These are phyloP conservation scores for Montipora capitata DNA, from an alignment of 92 coral and sea anemone species.

Conservation along the genomic window DNA sequence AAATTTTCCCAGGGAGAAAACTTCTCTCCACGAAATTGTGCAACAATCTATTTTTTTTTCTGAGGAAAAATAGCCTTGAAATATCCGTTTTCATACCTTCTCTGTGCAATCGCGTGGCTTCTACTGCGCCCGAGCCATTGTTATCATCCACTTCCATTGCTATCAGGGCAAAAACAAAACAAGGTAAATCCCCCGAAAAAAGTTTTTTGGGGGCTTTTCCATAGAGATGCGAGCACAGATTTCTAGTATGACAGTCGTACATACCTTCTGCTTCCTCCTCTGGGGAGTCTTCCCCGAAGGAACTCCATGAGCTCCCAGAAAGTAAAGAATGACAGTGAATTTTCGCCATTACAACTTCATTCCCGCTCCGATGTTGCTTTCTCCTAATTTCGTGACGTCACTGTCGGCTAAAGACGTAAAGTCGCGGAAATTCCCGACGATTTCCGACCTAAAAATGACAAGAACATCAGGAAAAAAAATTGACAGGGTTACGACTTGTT, in stretches of 20 bases:
- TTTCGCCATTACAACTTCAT: slow-evolving; percentile 99
- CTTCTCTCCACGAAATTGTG: slow-evolving; percentile 20
- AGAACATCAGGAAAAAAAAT: slow-evolving; percentile 38
- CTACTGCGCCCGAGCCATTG: slow-evolving; percentile 90
- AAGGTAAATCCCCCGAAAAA: slow-evolving; percentile 79
- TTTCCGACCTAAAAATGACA: slow-evolving; percentile 89
- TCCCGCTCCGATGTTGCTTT: slow-evolving; percentile 97
- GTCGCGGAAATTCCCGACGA: slow-evolving; percentile 77
- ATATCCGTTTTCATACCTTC: slow-evolving; percentile 82
- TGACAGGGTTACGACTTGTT: not conserved
- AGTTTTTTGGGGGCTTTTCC: slow-evolving; percentile 53
- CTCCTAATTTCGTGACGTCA: slow-evolving; percentile 93
- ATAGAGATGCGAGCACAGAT: slow-evolving; percentile 37
- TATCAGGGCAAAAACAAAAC: slow-evolving; percentile 85
- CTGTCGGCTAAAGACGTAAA: slow-evolving; percentile 82
- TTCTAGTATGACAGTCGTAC: slow-evolving; percentile 43
- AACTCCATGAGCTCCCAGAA: slow-evolving; percentile 99
- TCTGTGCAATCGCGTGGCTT: slow-evolving; percentile 96
- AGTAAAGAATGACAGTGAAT: slow-evolving; percentile 98
- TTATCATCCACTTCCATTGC: slow-evolving; percentile 99
- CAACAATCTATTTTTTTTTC: slow-evolving; percentile 38
- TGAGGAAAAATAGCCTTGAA: slow-evolving; percentile 28
- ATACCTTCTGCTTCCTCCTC: slow-evolving; percentile 96
- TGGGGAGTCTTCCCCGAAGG: slow-evolving; percentile 88
- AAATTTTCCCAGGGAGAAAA: slow-evolving; percentile 56